Evolutionary conservation across 2,113 vertebrate species (phyloP), one percentile per base, ranked within the genome.

Genomic region (Glaucomys volans): DNA sequence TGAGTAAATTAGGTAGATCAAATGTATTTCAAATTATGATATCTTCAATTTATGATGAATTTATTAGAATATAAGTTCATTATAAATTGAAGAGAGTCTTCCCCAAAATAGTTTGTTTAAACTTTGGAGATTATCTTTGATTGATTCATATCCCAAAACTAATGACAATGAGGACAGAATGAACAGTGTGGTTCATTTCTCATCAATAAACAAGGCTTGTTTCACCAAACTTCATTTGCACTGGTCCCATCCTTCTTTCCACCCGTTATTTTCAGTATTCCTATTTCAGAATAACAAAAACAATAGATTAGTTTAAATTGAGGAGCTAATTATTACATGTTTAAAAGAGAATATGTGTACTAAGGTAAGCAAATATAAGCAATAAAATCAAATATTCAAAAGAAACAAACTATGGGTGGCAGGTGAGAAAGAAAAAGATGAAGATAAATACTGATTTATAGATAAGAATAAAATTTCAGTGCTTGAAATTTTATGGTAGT

Each of bases 81-180:
- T 76, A 30, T 67, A 90, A 69, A 2, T 40, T 81, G 8, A 69
- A 7, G 35, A 79, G 4, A 47, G 6, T 47, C 54, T 88, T 5
- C 66, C 13, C 30, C 10, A 26, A 76, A 35, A 20, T 79, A 13
- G 18, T 47, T 80, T 71, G 20, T 64, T 93, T 81, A 69, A 40
- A 57, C 57, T 79, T 95, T 66, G 57, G 87, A 91, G 44, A 79
- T 69, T 44, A 59, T 18, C 32, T 64, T 93, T 96, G 44, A 91
- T 74, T 84, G 12, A 71, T 57, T 67, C 0, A 4, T 2, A 57
- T 81, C 26, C 88, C 26, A 84, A 88, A 94, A 84, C n/a, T 62
- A 95, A 72, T 30, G 17, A 93, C 81, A 83, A 81, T 59, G 50
- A 94, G 28, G 30, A 64, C 32, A 81, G 50, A 57, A 47, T 79